Evolutionary conservation across 2,113 vertebrate species (phyloP).

Genomic region (Rattus rattus): DNA sequence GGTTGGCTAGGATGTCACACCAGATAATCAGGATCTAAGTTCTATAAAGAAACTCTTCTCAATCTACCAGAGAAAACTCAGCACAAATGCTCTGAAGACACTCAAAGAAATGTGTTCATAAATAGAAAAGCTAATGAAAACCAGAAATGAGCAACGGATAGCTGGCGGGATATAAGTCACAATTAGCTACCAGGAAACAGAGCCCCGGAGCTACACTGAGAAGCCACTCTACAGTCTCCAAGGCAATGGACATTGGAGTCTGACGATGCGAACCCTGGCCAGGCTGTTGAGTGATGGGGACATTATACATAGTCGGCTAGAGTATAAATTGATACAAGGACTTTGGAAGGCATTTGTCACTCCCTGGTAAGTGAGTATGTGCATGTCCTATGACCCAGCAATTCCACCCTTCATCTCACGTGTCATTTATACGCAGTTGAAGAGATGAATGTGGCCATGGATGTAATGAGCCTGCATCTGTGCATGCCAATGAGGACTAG

Average conservation of each 20-base stretch:
- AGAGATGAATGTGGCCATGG: too few relatives aligned
- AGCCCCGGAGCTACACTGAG: rapidly evolving
- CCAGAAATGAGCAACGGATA: neutral
- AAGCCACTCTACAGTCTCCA: neutral
- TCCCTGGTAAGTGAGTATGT: neutral
- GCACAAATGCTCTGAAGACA: neutral
- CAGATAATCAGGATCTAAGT: neutral
- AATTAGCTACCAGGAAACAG: neutral
- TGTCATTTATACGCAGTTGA: neutral
- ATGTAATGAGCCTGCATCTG: neutral
- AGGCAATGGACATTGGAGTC: neutral
- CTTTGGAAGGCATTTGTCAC: neutral
- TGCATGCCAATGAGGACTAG: neutral
- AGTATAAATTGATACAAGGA: neutral
- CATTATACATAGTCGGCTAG: neutral
- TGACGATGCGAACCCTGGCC: rapidly evolving
- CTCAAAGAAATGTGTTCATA: neutral
- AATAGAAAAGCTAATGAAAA: neutral
- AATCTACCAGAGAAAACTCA: neutral
- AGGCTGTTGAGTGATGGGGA: neutral
- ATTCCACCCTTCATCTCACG: neutral
- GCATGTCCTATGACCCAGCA: neutral
- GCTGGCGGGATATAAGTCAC: too few relatives aligned
- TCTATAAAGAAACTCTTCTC: neutral
- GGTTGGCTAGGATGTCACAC: neutral